Evolutionary conservation across 2,888 invertebrate species (phyloP).

Genomic region (Cancer borealis): DNA sequence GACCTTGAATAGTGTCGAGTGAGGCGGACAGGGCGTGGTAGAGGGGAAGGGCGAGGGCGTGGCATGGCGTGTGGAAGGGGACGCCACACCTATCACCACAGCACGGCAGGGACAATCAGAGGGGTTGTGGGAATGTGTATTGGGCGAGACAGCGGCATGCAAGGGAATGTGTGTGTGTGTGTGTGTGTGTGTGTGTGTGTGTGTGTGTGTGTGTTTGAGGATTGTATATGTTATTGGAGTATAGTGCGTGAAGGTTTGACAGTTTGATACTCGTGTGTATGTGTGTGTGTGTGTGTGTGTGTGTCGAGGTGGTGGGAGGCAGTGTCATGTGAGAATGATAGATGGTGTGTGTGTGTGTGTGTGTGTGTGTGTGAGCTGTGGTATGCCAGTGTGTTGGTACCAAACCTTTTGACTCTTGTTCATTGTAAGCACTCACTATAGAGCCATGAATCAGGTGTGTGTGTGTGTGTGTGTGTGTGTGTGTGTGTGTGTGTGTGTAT

Average conservation of each 20-base stretch:
- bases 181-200: background rate
- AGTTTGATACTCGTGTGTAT: background rate
- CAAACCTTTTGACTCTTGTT: background rate
- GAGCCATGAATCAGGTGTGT: conserved; percentile 15
- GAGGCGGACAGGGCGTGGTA: background rate
- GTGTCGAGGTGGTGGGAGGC: background rate
- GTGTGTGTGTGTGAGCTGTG: background rate
- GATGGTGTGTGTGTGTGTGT: background rate
- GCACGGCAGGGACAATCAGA: background rate
- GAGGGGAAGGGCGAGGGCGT: background rate
- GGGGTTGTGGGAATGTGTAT: background rate
- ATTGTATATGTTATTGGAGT: background rate
- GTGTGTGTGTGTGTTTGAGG: background rate
- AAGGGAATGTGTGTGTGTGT: background rate
- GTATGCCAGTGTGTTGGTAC: background rate
- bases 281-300: conserved; percentile 34
- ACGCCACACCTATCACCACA: background rate
- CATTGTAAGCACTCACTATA: background rate
- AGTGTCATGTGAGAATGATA: background rate
- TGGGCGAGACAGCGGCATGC: background rate
- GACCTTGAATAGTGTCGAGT: background rate
- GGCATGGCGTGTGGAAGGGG: background rate
- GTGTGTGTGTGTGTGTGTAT: background rate
- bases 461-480: background rate
- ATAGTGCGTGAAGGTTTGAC: background rate